These are phyloP conservation scores for Prunella himalayana DNA, from an alignment of 2,113 vertebrate species.

Conservation along the genomic window DNA sequence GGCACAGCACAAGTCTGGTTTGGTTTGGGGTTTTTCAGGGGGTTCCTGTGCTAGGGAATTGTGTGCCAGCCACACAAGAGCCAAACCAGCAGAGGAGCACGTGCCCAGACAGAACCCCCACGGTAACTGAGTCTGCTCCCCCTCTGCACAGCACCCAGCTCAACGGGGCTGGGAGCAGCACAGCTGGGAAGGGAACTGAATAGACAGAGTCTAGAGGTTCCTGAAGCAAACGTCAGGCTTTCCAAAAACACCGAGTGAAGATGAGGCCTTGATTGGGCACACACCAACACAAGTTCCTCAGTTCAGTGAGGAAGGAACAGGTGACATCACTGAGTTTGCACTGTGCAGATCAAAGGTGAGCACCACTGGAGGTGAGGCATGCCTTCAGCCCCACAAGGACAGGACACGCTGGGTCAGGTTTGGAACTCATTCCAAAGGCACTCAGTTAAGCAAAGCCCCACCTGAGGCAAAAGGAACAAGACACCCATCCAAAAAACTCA, in stretches of 20 bases:
- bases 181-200: neutral
- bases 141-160: neutral
- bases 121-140: accelerated
- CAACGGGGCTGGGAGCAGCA: neutral
- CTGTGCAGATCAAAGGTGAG: neutral
- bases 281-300: neutral
- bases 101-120: neutral
- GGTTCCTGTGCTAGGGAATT: neutral
- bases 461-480: neutral
- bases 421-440: neutral
- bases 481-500: accelerated
- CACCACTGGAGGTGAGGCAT: too few relatives aligned
- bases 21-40: accelerated
- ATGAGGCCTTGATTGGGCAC: neutral
- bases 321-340: neutral
- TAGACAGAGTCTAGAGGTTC: accelerated
- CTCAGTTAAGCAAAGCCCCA: neutral
- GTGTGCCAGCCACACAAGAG: neutral
- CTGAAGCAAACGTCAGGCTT: neutral
- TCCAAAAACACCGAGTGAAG: accelerated
- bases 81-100: neutral
- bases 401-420: neutral
- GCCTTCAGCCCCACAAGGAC: neutral
- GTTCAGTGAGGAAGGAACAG: neutral
- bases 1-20: neutral